Evolutionary conservation across 1,140 invertebrate genomes (phyloP).

Genomic region (Lasaia peninsularis): DNA sequence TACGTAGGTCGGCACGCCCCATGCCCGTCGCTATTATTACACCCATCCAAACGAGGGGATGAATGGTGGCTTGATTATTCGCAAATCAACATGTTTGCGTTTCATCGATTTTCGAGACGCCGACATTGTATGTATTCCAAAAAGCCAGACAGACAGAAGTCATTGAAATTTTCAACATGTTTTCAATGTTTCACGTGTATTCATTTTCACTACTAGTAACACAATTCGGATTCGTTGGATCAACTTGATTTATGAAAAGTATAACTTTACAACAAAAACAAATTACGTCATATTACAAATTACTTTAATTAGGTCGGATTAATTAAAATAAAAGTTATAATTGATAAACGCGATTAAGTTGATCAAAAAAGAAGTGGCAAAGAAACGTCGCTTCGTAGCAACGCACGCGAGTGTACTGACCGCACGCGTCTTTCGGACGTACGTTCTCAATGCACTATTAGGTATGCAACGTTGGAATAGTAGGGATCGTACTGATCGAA

Average conservation of each 20-base stretch:
- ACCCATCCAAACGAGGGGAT: conserved; percentile 46
- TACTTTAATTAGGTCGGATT: not conserved
- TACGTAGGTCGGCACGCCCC: conserved; percentile 25
- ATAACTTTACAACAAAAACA: no score
- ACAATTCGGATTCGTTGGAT: no score
- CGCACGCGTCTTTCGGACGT: conserved; percentile 54
- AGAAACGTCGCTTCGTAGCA: conserved; percentile 47
- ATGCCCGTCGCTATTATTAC: conserved; percentile 57
- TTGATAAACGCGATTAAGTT: not conserved
- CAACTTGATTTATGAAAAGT: no score
- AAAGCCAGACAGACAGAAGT: conserved; percentile 23
- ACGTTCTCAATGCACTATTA: conserved; percentile 52
- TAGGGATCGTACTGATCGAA: conserved; percentile 40
- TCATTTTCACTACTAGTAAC: not conserved
- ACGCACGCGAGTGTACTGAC: conserved; percentile 68
- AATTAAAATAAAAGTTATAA: not conserved
- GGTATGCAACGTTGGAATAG: conserved; percentile 55
- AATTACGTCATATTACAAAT: no score
- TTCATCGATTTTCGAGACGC: conserved; percentile 65
- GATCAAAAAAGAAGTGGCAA: not conserved
- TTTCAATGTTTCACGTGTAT: not conserved
- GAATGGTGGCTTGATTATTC: conserved; percentile 62
- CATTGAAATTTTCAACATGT: not conserved
- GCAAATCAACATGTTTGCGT: conserved; percentile 69
- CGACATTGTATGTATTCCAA: conserved; percentile 26